phyloP scores from a whole-genome alignment of 2,888 invertebrate species.

The Chloromyia formosa region DNA sequence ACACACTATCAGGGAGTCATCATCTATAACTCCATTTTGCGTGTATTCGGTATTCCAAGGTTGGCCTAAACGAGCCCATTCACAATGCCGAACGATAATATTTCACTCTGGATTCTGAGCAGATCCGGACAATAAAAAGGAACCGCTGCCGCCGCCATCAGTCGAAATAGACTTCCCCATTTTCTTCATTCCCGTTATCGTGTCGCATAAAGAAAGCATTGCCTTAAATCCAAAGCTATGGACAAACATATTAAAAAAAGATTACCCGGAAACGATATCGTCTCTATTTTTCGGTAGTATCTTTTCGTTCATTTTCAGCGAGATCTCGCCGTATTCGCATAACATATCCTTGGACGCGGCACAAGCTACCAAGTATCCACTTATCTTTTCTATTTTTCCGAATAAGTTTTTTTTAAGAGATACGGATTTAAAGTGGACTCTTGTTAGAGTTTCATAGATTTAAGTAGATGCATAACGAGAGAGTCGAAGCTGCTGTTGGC shows the following conservation, averaged over 20 bases:
- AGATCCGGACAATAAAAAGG: slow-evolving; percentile 43
- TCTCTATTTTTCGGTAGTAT: slow-evolving; percentile 30
- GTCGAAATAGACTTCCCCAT: slow-evolving; percentile 12
- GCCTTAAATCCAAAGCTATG: slow-evolving; percentile 44
- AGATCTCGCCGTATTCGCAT: slow-evolving; percentile 17
- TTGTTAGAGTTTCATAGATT: slow-evolving; percentile 8
- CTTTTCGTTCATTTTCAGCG: slow-evolving; percentile 35
- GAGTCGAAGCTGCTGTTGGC: background rate
- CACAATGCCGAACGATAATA: slow-evolving; percentile 41
- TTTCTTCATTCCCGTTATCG: background rate
- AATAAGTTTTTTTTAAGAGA: background rate
- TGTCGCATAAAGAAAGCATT: slow-evolving; percentile 22
- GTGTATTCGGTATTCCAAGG: slow-evolving; percentile 10
- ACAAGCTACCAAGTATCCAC: slow-evolving; percentile 6
- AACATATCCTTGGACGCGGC: slow-evolving; percentile 1
- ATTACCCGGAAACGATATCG: slow-evolving; percentile 47
- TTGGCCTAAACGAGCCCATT: slow-evolving; percentile 44
- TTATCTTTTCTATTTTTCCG: slow-evolving; percentile 11
- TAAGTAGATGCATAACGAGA: background rate
- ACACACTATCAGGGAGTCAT: slow-evolving; percentile 21
- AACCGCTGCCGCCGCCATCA: slow-evolving; percentile 10
- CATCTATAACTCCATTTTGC: slow-evolving; percentile 44
- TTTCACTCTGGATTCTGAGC: slow-evolving; percentile 40
- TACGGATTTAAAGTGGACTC: slow-evolving; percentile 24
- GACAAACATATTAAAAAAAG: slow-evolving; percentile 50